Evolutionary conservation across 2,888 invertebrate genomes (phyloP), one percentile per base, ranked within the genome.

Genomic region (Tryphoninae sp.): DNA sequence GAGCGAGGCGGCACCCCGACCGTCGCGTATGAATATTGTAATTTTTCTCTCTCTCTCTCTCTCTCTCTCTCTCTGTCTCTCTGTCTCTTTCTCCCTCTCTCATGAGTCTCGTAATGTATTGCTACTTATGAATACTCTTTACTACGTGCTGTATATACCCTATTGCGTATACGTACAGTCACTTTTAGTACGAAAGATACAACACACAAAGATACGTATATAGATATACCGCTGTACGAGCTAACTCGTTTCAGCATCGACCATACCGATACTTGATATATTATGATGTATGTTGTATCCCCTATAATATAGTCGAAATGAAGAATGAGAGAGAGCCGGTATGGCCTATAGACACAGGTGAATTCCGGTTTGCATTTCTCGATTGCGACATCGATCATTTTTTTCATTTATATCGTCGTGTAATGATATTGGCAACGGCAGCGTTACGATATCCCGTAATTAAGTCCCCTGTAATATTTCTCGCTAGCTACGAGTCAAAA

Each of bases 11-110:
- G 78, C 64, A 71, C 68, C 76, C 53, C 51, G 81, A 87, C 86
- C 86, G 85, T 86, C 86, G 84, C 84, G 83, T 84, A 87, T 87
- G 87, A 87, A 88, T 88, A 87, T 88, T 86, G 88, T 88, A 88
- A 89, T 90, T 87, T 86, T 83, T 86, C 86, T 83, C 42, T 79
- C 79, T 80, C 53, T 79, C 62, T 72, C 62, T 19, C 83, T 86
- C 86, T 83, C 42, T 79, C 79, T 80, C 53, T 79, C 62, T 72
- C 62, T 19, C 53, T 68, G 42, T 8, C 26, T 68, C 45, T 73
- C 55, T n/a, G 55, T 62, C 45, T 73, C 62, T n/a, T 53, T 62
- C 59, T 9, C 33, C 62, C 45, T 53, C 55, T 45, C 67, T 62
- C 68, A 68, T 53, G 16, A 80, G 68, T 73, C 75, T 82, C 67